Base-by-base conservation (phyloP, 2,888 invertebrate species). In the Agrilus cyanescens region DNA sequence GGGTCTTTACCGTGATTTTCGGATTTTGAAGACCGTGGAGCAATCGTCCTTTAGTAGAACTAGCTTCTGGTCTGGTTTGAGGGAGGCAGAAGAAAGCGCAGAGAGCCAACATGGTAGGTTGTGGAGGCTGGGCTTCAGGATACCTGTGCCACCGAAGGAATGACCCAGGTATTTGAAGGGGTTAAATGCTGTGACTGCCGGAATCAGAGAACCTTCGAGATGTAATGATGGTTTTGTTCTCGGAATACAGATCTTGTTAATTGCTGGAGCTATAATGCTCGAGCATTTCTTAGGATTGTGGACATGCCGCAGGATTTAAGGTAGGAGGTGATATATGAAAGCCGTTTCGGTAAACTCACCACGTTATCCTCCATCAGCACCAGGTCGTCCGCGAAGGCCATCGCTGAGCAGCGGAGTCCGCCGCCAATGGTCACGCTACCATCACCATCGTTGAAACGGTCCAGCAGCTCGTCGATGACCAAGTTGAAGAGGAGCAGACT, bases 321-420 rank as follows among this genome's bases (percentile, higher is more conserved):
- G 32, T 4, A 32, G 13, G 32, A 32, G n/a, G n/a, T 4, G 4
- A 32, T 6, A 13, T 3, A 4, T 3, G 4, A n/a, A 3, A 32
- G 6, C 3, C 12, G n/a, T n/a, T 6, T 6, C 4, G n/a, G 32
- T 3, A 32, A 4, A 13, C n/a, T 13, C 6, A 12, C 32, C 3
- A 4, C 12, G 32, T 32, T 32, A 3, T 39, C 32, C 1, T 41
- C 13, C 5, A 46, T 25, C 4, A 48, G 18, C 1, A 48, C 18
- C 5, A 50, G 35, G 20, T 50, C 50, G 20, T 50, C 50, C 2
- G 47, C 49, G 32, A 42, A 50, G 4, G 45, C 49, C 20, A 45
- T 7, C 2, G 39, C 32, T 4, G 38, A 2, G 4, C 46, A 8
- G 13, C 12, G n/a, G 4, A 1, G 12, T 2, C 10, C 38, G 31